Conservation (phyloP, 2,797 vertebrate species). For the Cynodonichthys magdalenae region DNA sequence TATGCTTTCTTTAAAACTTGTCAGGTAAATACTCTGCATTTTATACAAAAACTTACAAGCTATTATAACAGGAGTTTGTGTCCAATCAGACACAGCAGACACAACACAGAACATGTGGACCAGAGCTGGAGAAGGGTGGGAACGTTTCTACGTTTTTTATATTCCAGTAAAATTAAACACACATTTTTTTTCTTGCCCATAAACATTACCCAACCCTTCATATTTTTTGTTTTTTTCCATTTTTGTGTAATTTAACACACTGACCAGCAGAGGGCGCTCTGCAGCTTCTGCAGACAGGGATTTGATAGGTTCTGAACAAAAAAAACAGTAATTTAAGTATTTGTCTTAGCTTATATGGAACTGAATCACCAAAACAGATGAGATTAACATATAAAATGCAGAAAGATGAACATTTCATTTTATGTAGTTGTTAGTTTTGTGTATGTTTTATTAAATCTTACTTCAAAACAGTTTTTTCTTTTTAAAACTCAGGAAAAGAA, state of each 20-base stretch:
- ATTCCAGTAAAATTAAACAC: slow-evolving; percentile 2
- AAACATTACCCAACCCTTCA: not conserved
- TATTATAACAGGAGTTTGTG: slow-evolving; percentile 23
- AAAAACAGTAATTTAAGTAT: too few relatives aligned
- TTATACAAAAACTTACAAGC: not conserved
- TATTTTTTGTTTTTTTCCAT: not conserved
- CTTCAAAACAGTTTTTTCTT: too few relatives aligned
- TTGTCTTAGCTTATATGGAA: too few relatives aligned
- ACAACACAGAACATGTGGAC: slow-evolving; percentile 5
- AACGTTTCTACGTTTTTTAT: slow-evolving; percentile 4
- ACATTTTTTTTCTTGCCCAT: not conserved
- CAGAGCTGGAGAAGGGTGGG: slow-evolving; percentile 2
- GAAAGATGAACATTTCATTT: too few relatives aligned
- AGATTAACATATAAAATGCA: too few relatives aligned
- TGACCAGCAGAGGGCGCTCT: slow-evolving; percentile 45
- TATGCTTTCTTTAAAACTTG: not conserved
- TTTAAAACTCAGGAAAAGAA: not conserved
- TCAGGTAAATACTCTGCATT: too few relatives aligned
- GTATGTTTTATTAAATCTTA: too few relatives aligned
- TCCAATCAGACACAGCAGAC: not conserved
- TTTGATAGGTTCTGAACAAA: too few relatives aligned
- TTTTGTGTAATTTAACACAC: slow-evolving; percentile 7
- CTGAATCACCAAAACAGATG: too few relatives aligned
- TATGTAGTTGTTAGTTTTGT: too few relatives aligned
- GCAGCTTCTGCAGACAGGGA: not conserved